Percentiles rank a stretch among this genome's conserved stretches.
These are phyloP conservation scores for Rutilus rutilus DNA, from an alignment of 2,113 vertebrate genomes.

Conservation along the genomic window DNA sequence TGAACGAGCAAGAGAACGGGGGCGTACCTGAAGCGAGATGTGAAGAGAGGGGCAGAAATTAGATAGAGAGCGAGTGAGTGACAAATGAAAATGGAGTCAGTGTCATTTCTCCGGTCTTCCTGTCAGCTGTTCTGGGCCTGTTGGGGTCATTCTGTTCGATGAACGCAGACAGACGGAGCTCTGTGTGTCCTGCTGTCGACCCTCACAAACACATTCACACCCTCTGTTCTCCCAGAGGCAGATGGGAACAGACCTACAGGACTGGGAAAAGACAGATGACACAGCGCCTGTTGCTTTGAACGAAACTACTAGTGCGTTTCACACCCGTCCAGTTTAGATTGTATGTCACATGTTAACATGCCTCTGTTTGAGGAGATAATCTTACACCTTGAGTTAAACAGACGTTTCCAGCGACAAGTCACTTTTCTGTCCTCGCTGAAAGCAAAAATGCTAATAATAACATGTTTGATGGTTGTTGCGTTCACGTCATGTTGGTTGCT, in stretches of 20 bases:
- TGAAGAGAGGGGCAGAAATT: not conserved
- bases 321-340: not conserved
- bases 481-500: not conserved
- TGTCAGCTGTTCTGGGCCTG: constrained; percentile 9
- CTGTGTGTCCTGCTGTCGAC: not conserved
- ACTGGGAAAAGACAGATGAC: constrained; percentile 24
- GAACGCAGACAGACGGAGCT: constrained; percentile 7
- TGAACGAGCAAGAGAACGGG: not conserved
- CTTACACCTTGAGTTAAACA: constrained; percentile 6
- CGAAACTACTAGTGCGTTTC: not conserved
- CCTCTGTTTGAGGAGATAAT: constrained; percentile 4
- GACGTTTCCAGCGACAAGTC: not conserved
- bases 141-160: not conserved
- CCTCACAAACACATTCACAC: not conserved
- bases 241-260: not conserved
- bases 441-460: not conserved
- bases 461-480: not conserved
- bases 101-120: not conserved
- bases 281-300: not conserved
- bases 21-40: not conserved
- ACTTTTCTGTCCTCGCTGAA: not conserved
- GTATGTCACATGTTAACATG: not conserved
- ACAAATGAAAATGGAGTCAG: not conserved
- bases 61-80: not conserved
- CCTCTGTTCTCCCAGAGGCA: constrained; percentile 17